Evolutionary conservation across 2,888 invertebrate species (phyloP).

Genomic region (Tineola bisselliella): DNA sequence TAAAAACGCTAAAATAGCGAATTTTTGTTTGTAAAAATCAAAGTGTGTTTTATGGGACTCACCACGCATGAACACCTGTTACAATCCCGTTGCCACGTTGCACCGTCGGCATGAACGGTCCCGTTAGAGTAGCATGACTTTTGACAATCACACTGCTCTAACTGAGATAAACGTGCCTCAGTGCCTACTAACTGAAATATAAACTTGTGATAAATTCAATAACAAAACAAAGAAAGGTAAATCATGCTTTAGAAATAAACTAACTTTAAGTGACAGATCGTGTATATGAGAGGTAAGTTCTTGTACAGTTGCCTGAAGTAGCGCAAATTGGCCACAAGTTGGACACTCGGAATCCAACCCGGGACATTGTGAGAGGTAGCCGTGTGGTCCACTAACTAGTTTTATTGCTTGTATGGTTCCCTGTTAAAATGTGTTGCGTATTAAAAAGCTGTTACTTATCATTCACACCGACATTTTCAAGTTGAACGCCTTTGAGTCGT

Average conservation of each 20-base stretch:
- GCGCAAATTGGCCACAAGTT: conserved; percentile 88
- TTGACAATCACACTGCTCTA: conserved; percentile 92
- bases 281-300: conserved; percentile 82
- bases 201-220: no score
- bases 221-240: no score
- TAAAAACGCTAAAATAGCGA: background rate
- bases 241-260: background rate
- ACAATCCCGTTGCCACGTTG: conserved; percentile 86
- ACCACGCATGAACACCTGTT: conserved; percentile 90
- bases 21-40: no score
- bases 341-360: conserved; percentile 87
- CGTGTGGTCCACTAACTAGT: conserved; percentile 85
- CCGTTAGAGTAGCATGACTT: conserved; percentile 87
- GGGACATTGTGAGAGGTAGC: conserved; percentile 87
- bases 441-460: no score
- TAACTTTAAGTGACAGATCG: conserved; percentile 86
- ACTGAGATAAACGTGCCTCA: conserved; percentile 78
- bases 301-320: conserved; percentile 83
- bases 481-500: no score
- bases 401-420: conserved; percentile 89
- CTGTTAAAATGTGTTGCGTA: conserved; percentile 68
- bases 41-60: conserved; percentile 29
- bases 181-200: conserved; percentile 78
- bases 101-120: conserved; percentile 83
- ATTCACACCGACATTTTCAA: background rate